Evolutionary conservation across 2,888 invertebrate species (phyloP).

Genomic region (Blastobasis lacticolella): DNA sequence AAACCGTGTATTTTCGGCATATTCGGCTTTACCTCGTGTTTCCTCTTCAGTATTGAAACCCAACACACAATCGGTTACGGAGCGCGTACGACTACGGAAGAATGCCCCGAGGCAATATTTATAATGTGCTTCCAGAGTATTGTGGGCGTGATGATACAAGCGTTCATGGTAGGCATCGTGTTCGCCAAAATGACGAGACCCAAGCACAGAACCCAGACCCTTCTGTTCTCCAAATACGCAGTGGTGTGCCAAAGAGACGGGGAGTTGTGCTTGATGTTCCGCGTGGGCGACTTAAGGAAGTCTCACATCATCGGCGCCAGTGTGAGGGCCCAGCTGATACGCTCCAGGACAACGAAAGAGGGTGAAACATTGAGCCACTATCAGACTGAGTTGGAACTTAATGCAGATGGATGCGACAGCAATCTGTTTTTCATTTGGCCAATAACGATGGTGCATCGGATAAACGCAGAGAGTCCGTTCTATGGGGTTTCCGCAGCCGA

Average conservation of each 20-base stretch:
- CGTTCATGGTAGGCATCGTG: constrained; percentile 86
- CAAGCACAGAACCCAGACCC: constrained; percentile 91
- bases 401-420: constrained; percentile 85
- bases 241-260: constrained; percentile 91
- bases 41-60: constrained; percentile 93
- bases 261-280: constrained; percentile 86
- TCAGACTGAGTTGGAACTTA: constrained; percentile 82
- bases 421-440: constrained; percentile 96
- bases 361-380: constrained; percentile 88
- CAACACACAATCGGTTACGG: constrained; percentile 95
- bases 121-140: constrained; percentile 93
- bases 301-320: constrained; percentile 94
- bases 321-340: constrained; percentile 87
- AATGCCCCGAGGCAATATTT: constrained; percentile 92
- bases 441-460: constrained; percentile 90
- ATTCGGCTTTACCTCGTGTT: constrained; percentile 87
- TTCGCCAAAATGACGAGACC: constrained; percentile 95
- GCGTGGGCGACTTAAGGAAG: constrained; percentile 91
- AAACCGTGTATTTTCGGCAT: constrained; percentile 89
- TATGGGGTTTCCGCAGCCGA: constrained; percentile 89
- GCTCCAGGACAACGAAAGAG: constrained; percentile 87
- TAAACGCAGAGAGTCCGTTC: constrained; percentile 88
- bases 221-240: constrained; percentile 89
- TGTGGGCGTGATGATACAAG: constrained; percentile 87
- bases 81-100: constrained; percentile 87